These are phyloP conservation scores for Lagopus muta DNA, from an alignment of 2,113 vertebrate species.

Conservation along the genomic window DNA sequence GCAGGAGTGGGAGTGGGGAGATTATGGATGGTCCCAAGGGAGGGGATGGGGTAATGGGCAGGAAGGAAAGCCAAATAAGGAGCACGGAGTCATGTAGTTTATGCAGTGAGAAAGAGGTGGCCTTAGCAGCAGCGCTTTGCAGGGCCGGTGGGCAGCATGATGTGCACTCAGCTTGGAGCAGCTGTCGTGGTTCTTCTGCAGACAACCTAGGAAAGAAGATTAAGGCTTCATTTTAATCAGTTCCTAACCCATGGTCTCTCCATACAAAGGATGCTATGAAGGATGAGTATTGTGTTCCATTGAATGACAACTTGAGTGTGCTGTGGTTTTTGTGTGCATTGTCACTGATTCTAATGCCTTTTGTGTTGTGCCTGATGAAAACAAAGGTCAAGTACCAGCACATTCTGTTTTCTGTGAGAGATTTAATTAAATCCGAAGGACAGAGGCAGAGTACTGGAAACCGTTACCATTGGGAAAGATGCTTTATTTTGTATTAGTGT, in stretches of 20 bases:
- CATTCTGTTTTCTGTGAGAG: slow-evolving; percentile 68
- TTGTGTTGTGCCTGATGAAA: slow-evolving; percentile 50
- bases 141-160: background rate
- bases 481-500: background rate
- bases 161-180: background rate
- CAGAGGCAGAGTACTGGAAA: slow-evolving; percentile 64
- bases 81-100: background rate
- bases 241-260: slow-evolving; percentile 32
- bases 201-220: background rate
- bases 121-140: background rate
- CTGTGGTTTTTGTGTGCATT: slow-evolving; percentile 37
- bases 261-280: slow-evolving; percentile 19
- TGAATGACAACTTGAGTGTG: background rate
- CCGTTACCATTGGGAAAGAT: slow-evolving; percentile 16
- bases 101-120: background rate
- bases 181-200: background rate
- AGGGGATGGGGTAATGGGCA: background rate
- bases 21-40: slow-evolving; percentile 20
- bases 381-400: slow-evolving; percentile 68
- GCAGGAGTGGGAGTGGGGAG: background rate
- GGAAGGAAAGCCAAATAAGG: slow-evolving; percentile 45
- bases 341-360: slow-evolving; percentile 69
- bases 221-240: slow-evolving; percentile 18
- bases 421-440: slow-evolving; percentile 68
- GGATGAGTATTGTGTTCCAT: slow-evolving; percentile 4